Evolutionary conservation across 2,113 vertebrate genomes (phyloP).

Genomic region (Chaetorhynchus papuensis): DNA sequence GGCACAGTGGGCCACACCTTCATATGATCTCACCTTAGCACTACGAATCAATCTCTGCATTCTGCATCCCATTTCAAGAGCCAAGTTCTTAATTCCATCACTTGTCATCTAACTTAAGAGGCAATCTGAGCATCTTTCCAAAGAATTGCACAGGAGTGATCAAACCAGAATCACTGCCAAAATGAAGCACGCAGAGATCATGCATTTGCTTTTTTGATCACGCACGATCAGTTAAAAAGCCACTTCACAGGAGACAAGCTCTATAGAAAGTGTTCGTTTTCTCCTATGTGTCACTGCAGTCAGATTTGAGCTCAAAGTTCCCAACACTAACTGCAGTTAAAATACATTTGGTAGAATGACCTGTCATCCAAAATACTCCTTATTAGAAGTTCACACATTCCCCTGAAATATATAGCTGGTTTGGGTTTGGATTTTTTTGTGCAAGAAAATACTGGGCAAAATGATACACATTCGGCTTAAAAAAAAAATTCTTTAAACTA

Average conservation of each 20-base stretch:
- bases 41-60: not conserved
- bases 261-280: not conserved
- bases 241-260: not conserved
- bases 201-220: not conserved
- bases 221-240: not conserved
- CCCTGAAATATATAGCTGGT: not conserved
- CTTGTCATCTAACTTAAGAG: not conserved
- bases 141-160: not conserved
- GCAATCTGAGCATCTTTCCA: not conserved
- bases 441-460: not conserved
- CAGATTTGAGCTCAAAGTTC: not conserved
- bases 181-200: not conserved
- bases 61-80: not conserved
- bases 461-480: not conserved
- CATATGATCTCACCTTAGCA: not conserved
- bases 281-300: not conserved
- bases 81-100: not conserved
- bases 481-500: not conserved
- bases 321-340: not conserved
- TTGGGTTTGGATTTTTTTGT: not conserved
- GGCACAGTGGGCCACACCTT: not conserved
- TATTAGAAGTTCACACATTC: not conserved
- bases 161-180: not conserved
- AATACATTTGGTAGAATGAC: not conserved
- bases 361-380: not conserved